Conservation (phyloP, 2,113 vertebrate genomes). For the Geococcyx californianus region DNA sequence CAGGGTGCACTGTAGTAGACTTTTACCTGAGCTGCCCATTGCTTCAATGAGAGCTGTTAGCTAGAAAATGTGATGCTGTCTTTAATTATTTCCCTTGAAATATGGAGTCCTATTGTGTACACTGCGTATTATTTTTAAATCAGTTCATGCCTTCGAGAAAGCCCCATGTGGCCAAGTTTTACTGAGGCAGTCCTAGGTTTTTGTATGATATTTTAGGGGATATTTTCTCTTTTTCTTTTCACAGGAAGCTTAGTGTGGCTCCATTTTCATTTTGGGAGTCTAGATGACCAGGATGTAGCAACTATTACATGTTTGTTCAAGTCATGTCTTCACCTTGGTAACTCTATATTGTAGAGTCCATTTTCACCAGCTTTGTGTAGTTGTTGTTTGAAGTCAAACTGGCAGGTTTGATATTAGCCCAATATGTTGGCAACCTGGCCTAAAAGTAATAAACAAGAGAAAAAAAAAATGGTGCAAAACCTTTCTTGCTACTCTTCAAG, state of each 20-base stretch:
- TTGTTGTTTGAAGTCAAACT: not conserved
- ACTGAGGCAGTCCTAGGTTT: not conserved
- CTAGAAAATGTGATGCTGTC: not conserved
- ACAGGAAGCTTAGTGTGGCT: not conserved
- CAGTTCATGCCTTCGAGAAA: not conserved
- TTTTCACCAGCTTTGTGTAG: not conserved
- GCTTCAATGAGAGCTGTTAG: constrained; percentile 25
- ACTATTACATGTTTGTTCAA: not conserved
- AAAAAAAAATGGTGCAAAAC: not conserved
- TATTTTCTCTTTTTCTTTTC: not conserved
- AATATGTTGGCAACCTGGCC: not conserved
- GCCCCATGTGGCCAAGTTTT: not conserved
- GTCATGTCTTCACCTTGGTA: not conserved
- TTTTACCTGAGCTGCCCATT: constrained; percentile 42
- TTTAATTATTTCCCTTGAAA: constrained; percentile 63
- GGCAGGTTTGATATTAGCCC: not conserved
- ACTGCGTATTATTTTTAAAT: constrained; percentile 27
- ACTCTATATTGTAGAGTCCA: not conserved
- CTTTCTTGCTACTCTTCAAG: not conserved
- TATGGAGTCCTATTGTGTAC: not conserved
- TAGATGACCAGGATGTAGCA: not conserved
- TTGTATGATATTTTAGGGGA: not conserved
- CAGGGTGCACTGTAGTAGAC: constrained; percentile 26
- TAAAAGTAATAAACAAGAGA: not conserved
- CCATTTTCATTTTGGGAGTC: not conserved